Conservation (phyloP, 2,797 vertebrate species). For the Paedocypris micromegethes region DNA sequence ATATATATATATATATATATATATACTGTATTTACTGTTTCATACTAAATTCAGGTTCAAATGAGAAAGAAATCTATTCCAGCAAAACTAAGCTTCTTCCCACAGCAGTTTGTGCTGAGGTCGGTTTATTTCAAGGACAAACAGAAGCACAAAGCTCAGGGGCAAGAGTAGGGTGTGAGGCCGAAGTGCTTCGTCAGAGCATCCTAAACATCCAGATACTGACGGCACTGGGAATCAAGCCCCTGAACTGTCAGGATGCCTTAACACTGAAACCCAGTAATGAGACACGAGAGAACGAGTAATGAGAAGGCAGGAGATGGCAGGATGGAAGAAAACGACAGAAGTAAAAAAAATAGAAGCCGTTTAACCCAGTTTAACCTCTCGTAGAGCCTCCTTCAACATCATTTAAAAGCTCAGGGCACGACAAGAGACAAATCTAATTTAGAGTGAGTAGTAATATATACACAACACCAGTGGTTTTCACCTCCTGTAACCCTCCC, state of each 20-base stretch:
- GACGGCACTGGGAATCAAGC: slow-evolving; percentile 26
- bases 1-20: too few relatives aligned
- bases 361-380: slow-evolving; percentile 38
- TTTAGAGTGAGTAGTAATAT: slow-evolving; percentile 1
- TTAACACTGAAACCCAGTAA: slow-evolving; percentile 45
- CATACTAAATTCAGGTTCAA: too few relatives aligned
- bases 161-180: slow-evolving; percentile 30
- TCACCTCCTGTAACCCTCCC: too few relatives aligned
- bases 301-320: slow-evolving; percentile 11
- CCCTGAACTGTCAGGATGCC: slow-evolving; percentile 41
- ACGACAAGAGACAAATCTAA: slow-evolving; percentile 17
- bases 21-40: too few relatives aligned
- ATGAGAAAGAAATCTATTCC: neutral
- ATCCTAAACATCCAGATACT: slow-evolving; percentile 20
- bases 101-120: neutral
- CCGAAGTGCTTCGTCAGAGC: slow-evolving; percentile 22
- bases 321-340: neutral
- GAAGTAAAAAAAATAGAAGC: slow-evolving; percentile 8
- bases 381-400: slow-evolving; percentile 27
- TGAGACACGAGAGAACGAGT: slow-evolving; percentile 40
- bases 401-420: slow-evolving; percentile 12
- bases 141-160: slow-evolving; percentile 18
- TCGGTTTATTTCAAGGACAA: slow-evolving; percentile 21
- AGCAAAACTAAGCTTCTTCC: neutral
- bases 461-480: neutral